Evolutionary conservation across 2,888 invertebrate species (phyloP).

Genomic region (Phlogophora meticulosa): DNA sequence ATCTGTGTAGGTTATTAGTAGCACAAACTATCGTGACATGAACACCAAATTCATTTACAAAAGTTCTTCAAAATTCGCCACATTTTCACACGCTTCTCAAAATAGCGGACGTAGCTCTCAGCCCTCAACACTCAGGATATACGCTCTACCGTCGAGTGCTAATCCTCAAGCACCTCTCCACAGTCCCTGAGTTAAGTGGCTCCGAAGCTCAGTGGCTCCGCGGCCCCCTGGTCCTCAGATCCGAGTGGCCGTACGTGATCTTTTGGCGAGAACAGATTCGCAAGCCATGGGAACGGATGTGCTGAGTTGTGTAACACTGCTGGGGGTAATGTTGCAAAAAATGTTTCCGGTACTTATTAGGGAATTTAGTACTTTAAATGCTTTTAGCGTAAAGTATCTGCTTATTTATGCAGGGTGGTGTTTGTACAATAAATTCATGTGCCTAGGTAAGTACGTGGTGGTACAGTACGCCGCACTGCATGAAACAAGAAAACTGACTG

Average conservation of each 20-base stretch:
- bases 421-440: no score
- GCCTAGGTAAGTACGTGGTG: no score
- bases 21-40: neutral
- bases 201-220: slow-evolving; percentile 14
- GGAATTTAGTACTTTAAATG: slow-evolving; percentile 16
- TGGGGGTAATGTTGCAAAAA: slow-evolving; percentile 63
- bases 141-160: slow-evolving; percentile 62
- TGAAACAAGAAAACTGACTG: no score
- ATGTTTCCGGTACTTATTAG: slow-evolving; percentile 43
- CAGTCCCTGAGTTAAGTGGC: slow-evolving; percentile 73
- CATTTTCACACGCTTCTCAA: slow-evolving; percentile 77
- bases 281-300: slow-evolving; percentile 84
- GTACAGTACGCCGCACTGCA: no score
- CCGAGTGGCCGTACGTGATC: slow-evolving; percentile 78
- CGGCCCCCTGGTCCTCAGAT: slow-evolving; percentile 59
- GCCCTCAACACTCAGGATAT: slow-evolving; percentile 64
- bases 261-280: slow-evolving; percentile 68
- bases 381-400: neutral
- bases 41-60: no score
- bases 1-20: no score
- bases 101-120: slow-evolving; percentile 71
- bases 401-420: neutral
- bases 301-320: slow-evolving; percentile 63
- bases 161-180: slow-evolving; percentile 62
- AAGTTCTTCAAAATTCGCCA: neutral